Conservation (phyloP, 2,888 invertebrate species). For the Molanna angustata region DNA sequence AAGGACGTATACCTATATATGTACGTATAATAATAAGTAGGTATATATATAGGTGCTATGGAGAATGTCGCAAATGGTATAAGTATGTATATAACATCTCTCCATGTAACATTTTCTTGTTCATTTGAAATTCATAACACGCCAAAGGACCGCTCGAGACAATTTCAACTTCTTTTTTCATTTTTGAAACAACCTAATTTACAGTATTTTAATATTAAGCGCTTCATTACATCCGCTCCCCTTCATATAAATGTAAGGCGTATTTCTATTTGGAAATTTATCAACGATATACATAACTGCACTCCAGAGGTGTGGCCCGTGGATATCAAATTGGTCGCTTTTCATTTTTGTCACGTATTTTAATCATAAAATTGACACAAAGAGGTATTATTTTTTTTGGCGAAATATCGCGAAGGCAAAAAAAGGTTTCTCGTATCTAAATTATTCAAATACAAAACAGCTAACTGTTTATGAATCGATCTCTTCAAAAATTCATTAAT, state of each 20-base stretch:
- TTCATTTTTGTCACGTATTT: not conserved
- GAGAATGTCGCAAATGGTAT: too few species aligned
- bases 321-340: not conserved
- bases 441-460: too few species aligned
- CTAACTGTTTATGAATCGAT: too few species aligned
- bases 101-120: conserved; percentile 12
- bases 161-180: conserved; percentile 28
- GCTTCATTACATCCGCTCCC: conserved; percentile 28
- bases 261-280: conserved; percentile 21
- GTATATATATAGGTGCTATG: too few species aligned
- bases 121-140: conserved; percentile 32
- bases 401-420: too few species aligned
- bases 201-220: conserved; percentile 32
- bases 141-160: conserved; percentile 27
- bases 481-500: too few species aligned
- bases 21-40: too few species aligned
- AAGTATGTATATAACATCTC: not conserved
- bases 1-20: too few species aligned
- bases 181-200: conserved; percentile 30
- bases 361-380: not conserved
- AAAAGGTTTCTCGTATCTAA: too few species aligned
- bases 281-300: conserved; percentile 13
- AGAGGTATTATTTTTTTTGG: too few species aligned
- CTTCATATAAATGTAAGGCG: not conserved
- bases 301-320: not conserved